Evolutionary conservation across 2,113 vertebrate genomes (phyloP).

Genomic region (Pseudorectes ferrugineus): DNA sequence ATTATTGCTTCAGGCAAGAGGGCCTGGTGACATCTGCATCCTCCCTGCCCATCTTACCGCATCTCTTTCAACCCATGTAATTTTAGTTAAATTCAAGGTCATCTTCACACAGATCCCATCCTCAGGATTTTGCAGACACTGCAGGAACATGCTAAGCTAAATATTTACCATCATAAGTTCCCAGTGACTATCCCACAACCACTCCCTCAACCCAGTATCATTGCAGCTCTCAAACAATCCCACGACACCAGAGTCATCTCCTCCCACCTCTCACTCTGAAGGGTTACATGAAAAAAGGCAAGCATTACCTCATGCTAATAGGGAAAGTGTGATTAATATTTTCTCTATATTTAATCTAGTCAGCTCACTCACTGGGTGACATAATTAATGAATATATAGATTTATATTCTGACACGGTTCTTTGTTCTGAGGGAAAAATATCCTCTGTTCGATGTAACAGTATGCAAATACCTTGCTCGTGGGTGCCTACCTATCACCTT

Average conservation of each 20-base stretch:
- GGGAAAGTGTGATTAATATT: not conserved
- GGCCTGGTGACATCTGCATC: not conserved
- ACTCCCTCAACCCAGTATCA: not conserved
- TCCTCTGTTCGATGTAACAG: not conserved
- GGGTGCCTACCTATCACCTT: not conserved
- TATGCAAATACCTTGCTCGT: rapidly evolving
- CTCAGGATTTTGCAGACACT: not conserved
- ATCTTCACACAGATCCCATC: not conserved
- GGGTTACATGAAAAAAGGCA: not conserved
- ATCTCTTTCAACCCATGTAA: not conserved
- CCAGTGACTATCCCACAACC: not conserved
- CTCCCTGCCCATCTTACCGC: not conserved
- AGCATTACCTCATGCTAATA: not conserved
- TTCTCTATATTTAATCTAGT: not conserved
- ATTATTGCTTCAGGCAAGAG: not conserved
- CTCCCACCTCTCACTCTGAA: not conserved
- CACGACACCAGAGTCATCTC: not conserved
- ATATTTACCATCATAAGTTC: constrained; percentile 7
- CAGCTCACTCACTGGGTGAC: not conserved
- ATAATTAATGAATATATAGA: not conserved
- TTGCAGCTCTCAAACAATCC: rapidly evolving
- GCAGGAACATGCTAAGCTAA: not conserved
- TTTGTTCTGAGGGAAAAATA: not conserved
- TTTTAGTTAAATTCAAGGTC: not conserved
- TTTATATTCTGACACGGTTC: not conserved